Base-by-base conservation (phyloP, 2,888 invertebrate species). In the Coenonympha arcania region DNA sequence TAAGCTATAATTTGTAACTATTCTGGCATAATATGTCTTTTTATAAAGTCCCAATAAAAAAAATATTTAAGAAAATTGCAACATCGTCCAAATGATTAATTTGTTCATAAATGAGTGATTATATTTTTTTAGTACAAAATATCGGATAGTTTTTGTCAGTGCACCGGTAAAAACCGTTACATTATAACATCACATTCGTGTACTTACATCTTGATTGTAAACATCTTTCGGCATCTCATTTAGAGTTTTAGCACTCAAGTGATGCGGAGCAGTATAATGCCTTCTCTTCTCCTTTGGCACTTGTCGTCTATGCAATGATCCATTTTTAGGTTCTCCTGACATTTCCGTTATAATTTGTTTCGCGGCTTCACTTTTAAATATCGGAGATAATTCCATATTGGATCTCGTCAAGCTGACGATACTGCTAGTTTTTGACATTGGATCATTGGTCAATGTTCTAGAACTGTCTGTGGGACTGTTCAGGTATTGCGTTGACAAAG, bases 201-300 rank as follows among this genome's bases (percentile, higher is more conserved):
- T 55, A 80, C 84, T 81, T 66, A 87, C 87, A 64, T 87, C 87
- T 60, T 85, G 85, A 64, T 74, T 80, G 45, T 76, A 83, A 1
- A 57, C 64, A 56, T 85, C 80, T 33, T 76, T 79, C 1, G 89
- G 89, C 62, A 89, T 73, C 64, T 89, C 89, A 58, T 88, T 89
- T 61, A 89, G 75, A 6, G 88, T 90, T 82, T 86, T 89, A 1
- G 88, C 87, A 55, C 89, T 89, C n/a, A 90, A 76, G 68, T 90
- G 93, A 84, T 92, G 90, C 0, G 92, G 92, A n/a, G 96, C 95
- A 0, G 96, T 96, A 66, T 95, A 92, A 73, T 96, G 95, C 48
- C 95, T 87, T 48, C 95, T 87, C 74, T 94, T 95, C 69, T 95
- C 94, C 61, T 91, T 91, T 1, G 95, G 95, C 28, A 94, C 90